Base-by-base conservation (phyloP, 2,797 vertebrate genomes). In the Vireo griseus region DNA sequence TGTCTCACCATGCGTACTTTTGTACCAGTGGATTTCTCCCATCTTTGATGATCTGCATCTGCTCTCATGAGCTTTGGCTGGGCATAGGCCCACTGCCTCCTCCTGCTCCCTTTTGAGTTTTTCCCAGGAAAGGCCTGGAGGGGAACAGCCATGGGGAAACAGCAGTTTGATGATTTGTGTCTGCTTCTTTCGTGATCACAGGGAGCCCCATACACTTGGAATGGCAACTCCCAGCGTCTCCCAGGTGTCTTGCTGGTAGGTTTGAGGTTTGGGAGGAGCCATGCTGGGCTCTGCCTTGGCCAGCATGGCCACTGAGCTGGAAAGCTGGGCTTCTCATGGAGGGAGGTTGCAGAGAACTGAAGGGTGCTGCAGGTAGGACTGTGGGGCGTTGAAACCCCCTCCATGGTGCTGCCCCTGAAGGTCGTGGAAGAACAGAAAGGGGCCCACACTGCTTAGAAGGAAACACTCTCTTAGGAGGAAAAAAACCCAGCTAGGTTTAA, bases 1-100 rank as follows among this genome's bases (percentile, higher is more conserved):
- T 0, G 0, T 63, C 31, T 78, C 37, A 45, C 26, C 10, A 4
- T 6, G 6, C 0, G 13, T 82, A 57, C n/a, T 22, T 62, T 63
- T 39, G 65, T 3, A 2, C 26, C 4, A 4, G 7, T 35, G 66
- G 52, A 19, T 71, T 87, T 78, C 37, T 71, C 31, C 55, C 7
- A 6, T 28, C 61, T 73, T 39, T 80, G 59, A 12, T 37, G 47
- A 54, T 80, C 47, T 83, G 31, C 25, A 6, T 68, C 67, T 51
- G 42, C 37, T 75, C 40, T 65, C 7, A 24, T 0, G 5, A 44
- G 45, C 33, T 37, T 52, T 29, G 61, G 40, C 45, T 17, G 3
- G 35, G 51, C 42, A 13, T 0, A 3, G 18, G 16, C 25, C 44
- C 7, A 1, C 39, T 42, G 44, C 9, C 18, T 71, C 11, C n/a